Conservation (phyloP, 1,140 invertebrate species). For the fruit fly (Drosophila melanogaster) region DNA sequence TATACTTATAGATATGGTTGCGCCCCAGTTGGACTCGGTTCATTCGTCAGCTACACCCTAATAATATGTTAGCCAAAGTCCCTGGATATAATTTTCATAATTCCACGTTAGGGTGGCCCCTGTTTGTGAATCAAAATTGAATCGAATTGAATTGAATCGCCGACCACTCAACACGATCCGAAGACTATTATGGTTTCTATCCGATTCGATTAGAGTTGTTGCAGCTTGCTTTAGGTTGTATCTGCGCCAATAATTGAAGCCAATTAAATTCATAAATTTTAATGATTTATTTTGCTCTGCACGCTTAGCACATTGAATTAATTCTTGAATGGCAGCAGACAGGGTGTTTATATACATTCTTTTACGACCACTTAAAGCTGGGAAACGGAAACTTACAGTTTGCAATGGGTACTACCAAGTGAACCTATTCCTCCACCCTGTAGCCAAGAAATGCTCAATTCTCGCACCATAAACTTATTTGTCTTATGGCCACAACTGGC, state of each 20-base stretch:
- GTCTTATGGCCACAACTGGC: conserved; percentile 35
- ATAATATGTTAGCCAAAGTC: conserved; percentile 56
- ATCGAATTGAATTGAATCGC: conserved; percentile 65
- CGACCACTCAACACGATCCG: conserved; percentile 36
- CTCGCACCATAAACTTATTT: conserved; percentile 43
- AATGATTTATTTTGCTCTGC: conserved; percentile 77
- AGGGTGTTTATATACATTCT: conserved; percentile 47
- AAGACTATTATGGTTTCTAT: conserved; percentile 36
- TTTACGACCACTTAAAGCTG: not conserved
- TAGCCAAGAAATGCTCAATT: conserved; percentile 28
- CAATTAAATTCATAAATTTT: conserved; percentile 83
- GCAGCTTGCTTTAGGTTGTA: conserved; percentile 63
- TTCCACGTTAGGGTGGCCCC: conserved; percentile 68
- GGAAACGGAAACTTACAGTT: not conserved
- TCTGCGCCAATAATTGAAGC: conserved; percentile 73
- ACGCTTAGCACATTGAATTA: conserved; percentile 62
- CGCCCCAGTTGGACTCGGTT: not conserved
- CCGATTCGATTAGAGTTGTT: conserved; percentile 36
- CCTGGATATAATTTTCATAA: conserved; percentile 69
- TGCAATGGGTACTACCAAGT: not conserved
- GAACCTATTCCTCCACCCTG: conserved; percentile 25
- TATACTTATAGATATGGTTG: conserved; percentile 2
- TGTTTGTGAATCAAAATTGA: conserved; percentile 67
- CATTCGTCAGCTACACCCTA: conserved; percentile 58
- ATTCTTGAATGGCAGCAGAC: conserved; percentile 44